A percentile compares a stretch with the other conserved stretches of the same genome.
Evolutionary conservation across 2,797 vertebrate species (phyloP).

Genomic region (Lithobates pipiens): DNA sequence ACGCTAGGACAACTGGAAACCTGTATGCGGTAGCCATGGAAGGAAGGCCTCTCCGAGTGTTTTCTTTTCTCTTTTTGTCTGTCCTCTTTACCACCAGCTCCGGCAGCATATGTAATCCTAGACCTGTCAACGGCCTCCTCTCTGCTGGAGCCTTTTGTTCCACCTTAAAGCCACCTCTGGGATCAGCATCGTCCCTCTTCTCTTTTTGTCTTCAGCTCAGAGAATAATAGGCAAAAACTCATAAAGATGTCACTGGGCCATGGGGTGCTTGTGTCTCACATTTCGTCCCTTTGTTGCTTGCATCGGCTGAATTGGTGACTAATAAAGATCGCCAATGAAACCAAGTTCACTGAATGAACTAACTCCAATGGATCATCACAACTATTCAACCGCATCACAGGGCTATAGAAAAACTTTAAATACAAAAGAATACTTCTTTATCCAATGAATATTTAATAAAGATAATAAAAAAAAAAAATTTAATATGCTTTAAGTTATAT

Average conservation of each 20-base stretch:
- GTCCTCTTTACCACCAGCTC: neutral
- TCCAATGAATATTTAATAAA: no score
- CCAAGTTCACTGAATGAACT: neutral
- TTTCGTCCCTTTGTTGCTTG: constrained; percentile 35
- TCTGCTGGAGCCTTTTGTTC: constrained; percentile 49
- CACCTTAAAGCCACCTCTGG: constrained; percentile 31
- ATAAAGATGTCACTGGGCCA: constrained; percentile 44
- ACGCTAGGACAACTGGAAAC: neutral
- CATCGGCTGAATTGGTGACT: neutral
- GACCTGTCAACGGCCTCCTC: constrained; percentile 17
- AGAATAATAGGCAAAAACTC: constrained; percentile 27
- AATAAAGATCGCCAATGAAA: constrained; percentile 10
- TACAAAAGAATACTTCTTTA: no score
- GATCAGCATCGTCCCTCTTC: constrained; percentile 2
- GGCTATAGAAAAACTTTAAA: no score
- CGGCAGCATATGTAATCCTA: constrained; percentile 44
- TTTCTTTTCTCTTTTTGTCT: neutral
- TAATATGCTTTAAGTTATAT: no score
- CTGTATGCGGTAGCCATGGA: neutral
- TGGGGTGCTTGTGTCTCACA: constrained; percentile 26
- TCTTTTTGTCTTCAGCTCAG: constrained; percentile 31
- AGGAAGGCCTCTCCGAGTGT: no score
- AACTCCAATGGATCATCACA: neutral
- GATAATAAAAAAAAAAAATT: no score
- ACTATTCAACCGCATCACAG: neutral